Conservation (phyloP, 2,797 vertebrate species). For the Semotilus atromaculatus region DNA sequence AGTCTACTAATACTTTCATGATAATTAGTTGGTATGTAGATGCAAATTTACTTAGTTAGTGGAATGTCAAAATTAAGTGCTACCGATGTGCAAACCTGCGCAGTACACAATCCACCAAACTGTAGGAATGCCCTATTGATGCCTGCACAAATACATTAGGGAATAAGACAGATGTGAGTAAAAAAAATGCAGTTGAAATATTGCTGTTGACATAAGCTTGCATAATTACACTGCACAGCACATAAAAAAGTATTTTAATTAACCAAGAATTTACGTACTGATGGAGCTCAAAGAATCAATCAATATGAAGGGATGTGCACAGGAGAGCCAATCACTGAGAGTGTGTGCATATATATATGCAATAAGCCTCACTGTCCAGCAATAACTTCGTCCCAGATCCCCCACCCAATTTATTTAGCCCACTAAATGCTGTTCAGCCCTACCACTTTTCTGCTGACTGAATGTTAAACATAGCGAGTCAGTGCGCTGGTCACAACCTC, state of each 20-base stretch:
- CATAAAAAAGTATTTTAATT: constrained; percentile 6
- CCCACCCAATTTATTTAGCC: constrained; percentile 71
- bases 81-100: neutral
- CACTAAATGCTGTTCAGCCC: constrained; percentile 65
- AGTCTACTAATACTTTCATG: neutral
- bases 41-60: neutral
- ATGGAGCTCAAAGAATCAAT: neutral
- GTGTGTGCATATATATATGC: constrained; percentile 56
- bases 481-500: constrained; percentile 42
- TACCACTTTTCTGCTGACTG: constrained; percentile 68
- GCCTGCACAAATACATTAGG: neutral
- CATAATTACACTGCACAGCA: constrained; percentile 3
- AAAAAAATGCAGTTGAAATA: constrained; percentile 7
- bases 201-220: neutral
- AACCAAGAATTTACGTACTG: neutral
- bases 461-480: constrained; percentile 65
- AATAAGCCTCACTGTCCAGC: constrained; percentile 67
- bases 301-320: constrained; percentile 20
- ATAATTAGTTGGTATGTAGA: neutral
- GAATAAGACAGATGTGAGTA: neutral
- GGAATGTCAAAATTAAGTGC: neutral
- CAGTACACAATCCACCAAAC: neutral
- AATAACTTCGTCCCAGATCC: constrained; percentile 73
- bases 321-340: constrained; percentile 8
- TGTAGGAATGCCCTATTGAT: neutral